Base-by-base conservation (phyloP, 1,140 invertebrate species). In the Anastrepha obliqua region DNA sequence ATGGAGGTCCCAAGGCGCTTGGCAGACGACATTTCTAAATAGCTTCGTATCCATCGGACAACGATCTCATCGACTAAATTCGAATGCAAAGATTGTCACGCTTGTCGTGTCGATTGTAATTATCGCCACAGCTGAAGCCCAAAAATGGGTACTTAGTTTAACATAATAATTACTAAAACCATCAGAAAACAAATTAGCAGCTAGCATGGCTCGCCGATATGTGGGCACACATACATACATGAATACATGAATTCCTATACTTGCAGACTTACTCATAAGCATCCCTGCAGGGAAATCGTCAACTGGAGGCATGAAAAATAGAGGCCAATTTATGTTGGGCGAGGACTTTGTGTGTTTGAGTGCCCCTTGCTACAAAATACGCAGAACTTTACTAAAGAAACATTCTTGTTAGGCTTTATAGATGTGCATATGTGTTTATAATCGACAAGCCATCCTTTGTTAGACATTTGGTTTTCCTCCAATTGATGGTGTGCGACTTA, bases 41-140 rank as follows among this genome's bases (percentile, higher is more conserved):
- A 81, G 15, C 47, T 67, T 17, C 47, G 64, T 39, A 42, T n/a
- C 74, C 17, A n/a, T 15, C 47, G 17, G 74, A 51, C 74, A 55
- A 55, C 74, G 51, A 81, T 55, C 74, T 20, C 74, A 81, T 55
- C 74, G 47, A 42, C 74, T 81, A 29, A 81, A 81, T 81, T 55
- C 47, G 74, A 81, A 81, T 81, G 74, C n/a, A 81, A 81, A 81
- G 74, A 81, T 81, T 81, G 74, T 81, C 74, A 81, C 74, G 74
- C 74, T 81, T 81, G 74, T 51, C 74, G 74, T 81, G 74, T 81
- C 74, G 74, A 55, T 81, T 81, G 74, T 81, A 81, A 81, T 81
- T 81, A 81, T 81, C 74, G 74, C 74, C 74, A 81, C 47, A 81
- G 74, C 74, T 81, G 74, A 81, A 17, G 74, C 17, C 74, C 74